These are phyloP conservation scores for Synergus umbraculus DNA, from an alignment of 2,888 invertebrate genomes.

Conservation along the genomic window DNA sequence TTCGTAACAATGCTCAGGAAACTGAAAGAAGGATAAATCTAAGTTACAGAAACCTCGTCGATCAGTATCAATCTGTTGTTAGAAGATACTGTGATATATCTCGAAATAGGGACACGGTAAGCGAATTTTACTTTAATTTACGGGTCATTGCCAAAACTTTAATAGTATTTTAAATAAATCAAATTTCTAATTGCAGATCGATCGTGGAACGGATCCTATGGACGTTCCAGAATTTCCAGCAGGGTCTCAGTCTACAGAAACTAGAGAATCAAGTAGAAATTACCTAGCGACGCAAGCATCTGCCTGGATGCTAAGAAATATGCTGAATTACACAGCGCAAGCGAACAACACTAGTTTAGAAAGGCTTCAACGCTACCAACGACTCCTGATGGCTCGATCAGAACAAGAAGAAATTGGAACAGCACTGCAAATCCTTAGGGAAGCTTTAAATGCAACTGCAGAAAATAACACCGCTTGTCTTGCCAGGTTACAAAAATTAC, in stretches of 20 bases:
- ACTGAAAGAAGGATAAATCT: constrained; percentile 78
- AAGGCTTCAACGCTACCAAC: constrained; percentile 54
- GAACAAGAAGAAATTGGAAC: constrained; percentile 49
- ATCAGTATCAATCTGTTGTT: constrained; percentile 79
- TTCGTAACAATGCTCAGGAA: constrained; percentile 30
- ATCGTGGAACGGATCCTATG: constrained; percentile 86
- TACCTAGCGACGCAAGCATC: constrained; percentile 51
- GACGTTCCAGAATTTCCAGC: constrained; percentile 78
- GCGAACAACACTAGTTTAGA: constrained; percentile 55
- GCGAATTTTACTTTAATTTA: constrained; percentile 42
- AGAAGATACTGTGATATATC: constrained; percentile 78
- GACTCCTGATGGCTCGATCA: constrained; percentile 51
- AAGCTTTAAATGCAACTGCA: constrained; percentile 55
- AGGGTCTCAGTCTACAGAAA: constrained; percentile 38
- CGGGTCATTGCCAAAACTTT: constrained; percentile 14
- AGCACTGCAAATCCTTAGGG: constrained; percentile 54
- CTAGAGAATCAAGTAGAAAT: constrained; percentile 41
- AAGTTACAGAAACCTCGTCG: constrained; percentile 78
- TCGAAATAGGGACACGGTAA: constrained; percentile 77
- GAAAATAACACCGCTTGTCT: constrained; percentile 57
- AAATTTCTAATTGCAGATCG: constrained; percentile 78
- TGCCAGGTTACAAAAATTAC: constrained; percentile 56
- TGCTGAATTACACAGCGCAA: constrained; percentile 55
- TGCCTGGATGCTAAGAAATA: constrained; percentile 57
- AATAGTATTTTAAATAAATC: constrained; percentile 8